These are phyloP conservation scores for Typhlichthys subterraneus DNA, from an alignment of 2,797 vertebrate genomes.

Conservation along the genomic window DNA sequence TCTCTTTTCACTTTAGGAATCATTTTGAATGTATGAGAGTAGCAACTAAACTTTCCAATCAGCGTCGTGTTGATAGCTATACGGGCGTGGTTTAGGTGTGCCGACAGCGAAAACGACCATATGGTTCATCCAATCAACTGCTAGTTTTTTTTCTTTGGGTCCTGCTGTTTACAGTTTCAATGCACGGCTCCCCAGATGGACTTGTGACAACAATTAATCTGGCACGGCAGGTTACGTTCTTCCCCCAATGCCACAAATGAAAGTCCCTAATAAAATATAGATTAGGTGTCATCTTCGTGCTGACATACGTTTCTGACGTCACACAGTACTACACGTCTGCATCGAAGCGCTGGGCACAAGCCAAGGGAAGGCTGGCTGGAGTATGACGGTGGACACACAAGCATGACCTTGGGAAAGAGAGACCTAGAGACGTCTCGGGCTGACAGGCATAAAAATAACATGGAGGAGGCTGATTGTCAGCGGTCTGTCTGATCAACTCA, in stretches of 20 bases:
- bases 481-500: constrained; percentile 41
- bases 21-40: too few species aligned
- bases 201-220: too few species aligned
- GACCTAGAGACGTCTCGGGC: not conserved
- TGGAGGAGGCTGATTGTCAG: constrained; percentile 7
- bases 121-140: too few species aligned
- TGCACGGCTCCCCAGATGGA: too few species aligned
- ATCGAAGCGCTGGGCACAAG: constrained; percentile 39
- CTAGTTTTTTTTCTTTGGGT: too few species aligned
- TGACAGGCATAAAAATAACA: constrained; percentile 5
- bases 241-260: constrained; percentile 75
- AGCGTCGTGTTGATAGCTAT: too few species aligned
- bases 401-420: constrained; percentile 54
- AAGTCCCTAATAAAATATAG: constrained; percentile 79
- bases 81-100: too few species aligned
- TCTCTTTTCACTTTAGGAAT: too few species aligned
- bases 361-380: constrained; percentile 48
- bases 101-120: too few species aligned
- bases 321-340: constrained; percentile 34
- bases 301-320: constrained; percentile 64
- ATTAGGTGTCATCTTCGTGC: constrained; percentile 72
- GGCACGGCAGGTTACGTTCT: too few species aligned
- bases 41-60: too few species aligned
- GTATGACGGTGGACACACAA: constrained; percentile 48
- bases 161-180: too few species aligned